phyloP scores from a whole-genome alignment of 2,888 invertebrate species.

The Zootermopsis nevadensis region DNA sequence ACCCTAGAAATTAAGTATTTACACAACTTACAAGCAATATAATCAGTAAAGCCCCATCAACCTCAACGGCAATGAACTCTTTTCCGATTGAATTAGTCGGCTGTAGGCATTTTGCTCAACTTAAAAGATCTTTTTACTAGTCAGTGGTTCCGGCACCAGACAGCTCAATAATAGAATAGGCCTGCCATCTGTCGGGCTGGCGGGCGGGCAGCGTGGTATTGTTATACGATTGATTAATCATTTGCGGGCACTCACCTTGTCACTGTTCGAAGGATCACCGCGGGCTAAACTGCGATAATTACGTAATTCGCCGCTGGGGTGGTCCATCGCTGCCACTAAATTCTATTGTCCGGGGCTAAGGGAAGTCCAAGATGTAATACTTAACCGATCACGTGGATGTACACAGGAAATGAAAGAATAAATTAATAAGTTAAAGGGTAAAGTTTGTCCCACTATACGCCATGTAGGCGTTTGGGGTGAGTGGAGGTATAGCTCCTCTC shows the following conservation, averaged over 20 bases:
- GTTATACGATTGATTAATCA: slow-evolving; percentile 32
- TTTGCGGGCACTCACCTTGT: slow-evolving; percentile 18
- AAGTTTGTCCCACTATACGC: too few relatives aligned
- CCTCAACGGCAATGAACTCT: not conserved
- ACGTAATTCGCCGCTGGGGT: slow-evolving; percentile 48
- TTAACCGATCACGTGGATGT: not conserved
- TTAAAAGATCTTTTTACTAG: slow-evolving; percentile 1
- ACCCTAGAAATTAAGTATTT: too few relatives aligned
- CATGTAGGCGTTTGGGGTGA: too few relatives aligned
- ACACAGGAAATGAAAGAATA: not conserved
- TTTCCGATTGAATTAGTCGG: not conserved
- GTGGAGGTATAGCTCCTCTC: too few relatives aligned
- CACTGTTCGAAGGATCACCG: not conserved
- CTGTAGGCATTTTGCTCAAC: not conserved
- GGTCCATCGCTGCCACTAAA: slow-evolving; percentile 37
- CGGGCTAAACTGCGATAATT: slow-evolving; percentile 43
- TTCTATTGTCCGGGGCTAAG: not conserved
- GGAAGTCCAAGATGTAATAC: not conserved
- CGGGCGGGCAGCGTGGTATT: not conserved
- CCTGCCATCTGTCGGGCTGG: slow-evolving; percentile 22
- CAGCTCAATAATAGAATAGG: slow-evolving; percentile 29
- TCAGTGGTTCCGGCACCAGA: not conserved
- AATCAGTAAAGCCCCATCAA: too few relatives aligned
- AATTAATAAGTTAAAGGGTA: too few relatives aligned
- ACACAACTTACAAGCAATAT: too few relatives aligned